Evolutionary conservation across 2,888 invertebrate species (phyloP), one percentile per base, ranked within the genome.

Genomic region (Chouioia cunea): DNA sequence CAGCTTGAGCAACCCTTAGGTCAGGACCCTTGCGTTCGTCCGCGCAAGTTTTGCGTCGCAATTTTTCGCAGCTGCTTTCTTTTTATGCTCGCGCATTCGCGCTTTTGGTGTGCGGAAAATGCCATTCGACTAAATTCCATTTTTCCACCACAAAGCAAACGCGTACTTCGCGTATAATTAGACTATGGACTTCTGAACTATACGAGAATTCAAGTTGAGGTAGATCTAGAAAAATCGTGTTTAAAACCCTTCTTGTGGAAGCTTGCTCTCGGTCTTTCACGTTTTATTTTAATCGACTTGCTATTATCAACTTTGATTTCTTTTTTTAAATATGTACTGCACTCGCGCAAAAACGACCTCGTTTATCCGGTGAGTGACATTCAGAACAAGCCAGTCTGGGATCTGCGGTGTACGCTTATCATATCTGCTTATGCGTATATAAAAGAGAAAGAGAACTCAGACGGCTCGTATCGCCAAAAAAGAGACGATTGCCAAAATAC

Each of bases 401-500:
- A 6, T 36, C 36, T 36, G 36, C 6, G 36, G 3, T 8, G 6
- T 20, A 46, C 18, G 15, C 57, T 57, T 54, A 56, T 56, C 47
- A 43, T 36, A 36, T 36, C 36, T 36, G 36, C 36, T 36, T 12
- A 36, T 36, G 36, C 6, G 36, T 36, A 6, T 10, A 36, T 36
- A n/a, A n/a, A n/a, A n/a, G n/a, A n/a, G n/a, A n/a, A n/a, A n/a
- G 36, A 36, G 36, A 36, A 36, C 10, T 36, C 36, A 36, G 36
- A 36, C 36, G 12, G 36, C 12, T 36, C 4, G 36, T 36, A 36
- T 36, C 36, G 4, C 12, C 36, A 27, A 27, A 6, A 27, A 27
- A 27, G 27, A 27, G 27, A 20, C 48, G 56, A 57, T 57, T 65
- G 57, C 57, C 65, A 65, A 65, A 65, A 65, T 64, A 57, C 20